Evolutionary conservation across 2,797 vertebrate species (phyloP).

Genomic region (Siniperca obscura): DNA sequence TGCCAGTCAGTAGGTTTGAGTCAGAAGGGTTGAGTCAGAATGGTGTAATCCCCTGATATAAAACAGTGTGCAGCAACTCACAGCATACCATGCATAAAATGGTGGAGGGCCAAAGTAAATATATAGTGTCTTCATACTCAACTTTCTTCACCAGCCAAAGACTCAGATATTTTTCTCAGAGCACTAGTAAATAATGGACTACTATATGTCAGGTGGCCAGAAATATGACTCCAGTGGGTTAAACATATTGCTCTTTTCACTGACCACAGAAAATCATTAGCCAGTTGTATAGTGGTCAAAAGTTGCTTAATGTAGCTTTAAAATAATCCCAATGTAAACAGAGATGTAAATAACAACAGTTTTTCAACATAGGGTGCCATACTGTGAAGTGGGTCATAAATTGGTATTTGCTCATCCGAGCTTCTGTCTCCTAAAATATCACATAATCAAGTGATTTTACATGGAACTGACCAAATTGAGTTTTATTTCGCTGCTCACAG

Average conservation of each 20-base stretch:
- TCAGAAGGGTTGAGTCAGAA: constrained; percentile 7
- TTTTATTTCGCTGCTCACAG: neutral
- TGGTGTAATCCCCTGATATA: constrained; percentile 14
- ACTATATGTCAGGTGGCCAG: too few species aligned
- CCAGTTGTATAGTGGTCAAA: too few species aligned
- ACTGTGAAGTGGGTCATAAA: too few species aligned
- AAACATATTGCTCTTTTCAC: neutral
- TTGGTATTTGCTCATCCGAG: too few species aligned
- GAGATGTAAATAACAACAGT: neutral
- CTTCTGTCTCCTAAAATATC: neutral
- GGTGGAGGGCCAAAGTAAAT: constrained; percentile 3
- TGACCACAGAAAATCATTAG: neutral
- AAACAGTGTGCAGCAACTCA: neutral
- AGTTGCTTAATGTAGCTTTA: too few species aligned
- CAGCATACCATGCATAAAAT: neutral
- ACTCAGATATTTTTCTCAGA: neutral
- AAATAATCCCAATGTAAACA: neutral
- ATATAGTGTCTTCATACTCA: neutral
- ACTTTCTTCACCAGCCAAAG: neutral
- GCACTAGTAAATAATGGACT: neutral
- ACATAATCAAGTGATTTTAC: neutral
- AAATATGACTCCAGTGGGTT: neutral
- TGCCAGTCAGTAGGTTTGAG: constrained; percentile 19
- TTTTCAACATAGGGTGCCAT: neutral
- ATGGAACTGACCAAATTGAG: neutral